A percentile compares a stretch with the other conserved stretches of the same genome.
phyloP scores from a whole-genome alignment of 2,888 invertebrate genomes.

The Eueremaeus valkanovi region DNA sequence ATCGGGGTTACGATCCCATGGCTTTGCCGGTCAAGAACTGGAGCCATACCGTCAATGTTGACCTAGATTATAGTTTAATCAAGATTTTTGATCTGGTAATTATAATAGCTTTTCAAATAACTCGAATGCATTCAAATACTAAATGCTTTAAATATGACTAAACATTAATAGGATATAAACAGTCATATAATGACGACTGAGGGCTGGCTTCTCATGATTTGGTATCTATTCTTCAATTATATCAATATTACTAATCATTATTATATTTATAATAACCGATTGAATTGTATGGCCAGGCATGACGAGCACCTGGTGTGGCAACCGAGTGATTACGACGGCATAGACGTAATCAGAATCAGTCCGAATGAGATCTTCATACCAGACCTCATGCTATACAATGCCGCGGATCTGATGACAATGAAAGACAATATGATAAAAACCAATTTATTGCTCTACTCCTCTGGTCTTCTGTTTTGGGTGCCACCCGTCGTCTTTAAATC shows the following conservation, averaged over 20 bases:
- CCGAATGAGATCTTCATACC: constrained; percentile 13
- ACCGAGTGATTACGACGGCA: not conserved
- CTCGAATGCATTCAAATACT: not conserved
- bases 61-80: not conserved
- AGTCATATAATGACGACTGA: not conserved
- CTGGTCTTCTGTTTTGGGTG: not conserved
- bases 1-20: not conserved
- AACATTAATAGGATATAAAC: not conserved
- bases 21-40: not conserved
- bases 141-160: not conserved
- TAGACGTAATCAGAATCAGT: not conserved
- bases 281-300: not conserved
- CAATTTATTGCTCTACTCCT: not conserved
- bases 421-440: constrained; percentile 13
- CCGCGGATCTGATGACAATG: not conserved
- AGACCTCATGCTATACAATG: constrained; percentile 4
- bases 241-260: not conserved
- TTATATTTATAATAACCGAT: not conserved
- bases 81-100: constrained; percentile 16
- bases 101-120: not conserved
- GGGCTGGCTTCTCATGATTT: not conserved
- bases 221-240: not conserved
- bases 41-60: constrained; percentile 1
- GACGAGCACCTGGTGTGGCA: constrained; percentile 10
- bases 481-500: constrained; percentile 8